Evolutionary conservation across 2,113 vertebrate species (phyloP).

Genomic region (Chaetops frenatus): DNA sequence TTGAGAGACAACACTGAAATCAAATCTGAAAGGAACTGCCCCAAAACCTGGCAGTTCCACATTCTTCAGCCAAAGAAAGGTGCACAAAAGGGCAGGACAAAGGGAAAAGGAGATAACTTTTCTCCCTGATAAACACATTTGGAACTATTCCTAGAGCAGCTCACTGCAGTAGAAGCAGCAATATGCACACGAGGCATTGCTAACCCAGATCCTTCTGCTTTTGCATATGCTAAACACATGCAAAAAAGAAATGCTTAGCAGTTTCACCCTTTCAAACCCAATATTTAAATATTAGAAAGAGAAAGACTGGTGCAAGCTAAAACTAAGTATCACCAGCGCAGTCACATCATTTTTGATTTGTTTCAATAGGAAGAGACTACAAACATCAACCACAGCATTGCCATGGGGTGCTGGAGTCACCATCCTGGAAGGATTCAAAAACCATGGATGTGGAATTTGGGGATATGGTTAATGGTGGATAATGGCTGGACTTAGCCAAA

Average conservation of each 20-base stretch:
- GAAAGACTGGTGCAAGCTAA: neutral
- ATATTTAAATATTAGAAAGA: neutral
- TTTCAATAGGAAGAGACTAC: neutral
- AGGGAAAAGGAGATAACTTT: neutral
- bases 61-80: neutral
- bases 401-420: neutral
- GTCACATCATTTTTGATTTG: neutral
- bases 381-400: neutral
- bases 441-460: neutral
- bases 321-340: neutral
- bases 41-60: neutral
- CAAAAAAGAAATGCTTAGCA: neutral
- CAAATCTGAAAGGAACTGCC: neutral
- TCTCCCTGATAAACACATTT: neutral
- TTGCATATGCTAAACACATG: neutral
- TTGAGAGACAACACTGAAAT: neutral
- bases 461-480: neutral
- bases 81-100: neutral
- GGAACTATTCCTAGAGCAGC: neutral
- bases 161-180: neutral
- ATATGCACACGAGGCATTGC: neutral
- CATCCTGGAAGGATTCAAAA: neutral
- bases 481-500: neutral
- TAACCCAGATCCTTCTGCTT: conserved; percentile 4
- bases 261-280: neutral